Evolutionary conservation across 2,113 vertebrate species (phyloP).

Genomic region (Microcebus griseorufus): DNA sequence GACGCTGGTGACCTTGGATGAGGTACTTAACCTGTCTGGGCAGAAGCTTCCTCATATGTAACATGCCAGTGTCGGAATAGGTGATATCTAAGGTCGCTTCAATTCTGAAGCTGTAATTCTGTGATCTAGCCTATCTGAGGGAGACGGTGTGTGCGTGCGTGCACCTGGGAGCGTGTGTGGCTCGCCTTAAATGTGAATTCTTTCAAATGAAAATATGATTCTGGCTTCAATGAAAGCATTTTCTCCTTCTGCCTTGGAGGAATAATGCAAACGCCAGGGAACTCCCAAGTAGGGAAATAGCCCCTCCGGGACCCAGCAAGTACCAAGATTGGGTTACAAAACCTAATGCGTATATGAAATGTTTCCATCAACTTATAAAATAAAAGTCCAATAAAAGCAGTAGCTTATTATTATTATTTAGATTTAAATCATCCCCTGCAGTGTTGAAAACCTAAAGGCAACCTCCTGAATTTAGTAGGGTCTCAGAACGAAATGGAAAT

Average conservation of each 20-base stretch:
- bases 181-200: constrained; percentile 41
- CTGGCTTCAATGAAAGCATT: constrained; percentile 63
- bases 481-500: constrained; percentile 57
- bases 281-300: constrained; percentile 74
- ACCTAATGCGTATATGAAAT: constrained; percentile 74
- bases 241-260: constrained; percentile 56
- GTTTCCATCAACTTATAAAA: constrained; percentile 76
- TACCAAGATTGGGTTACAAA: constrained; percentile 69
- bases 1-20: constrained; percentile 58
- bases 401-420: constrained; percentile 79
- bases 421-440: constrained; percentile 73
- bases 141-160: not conserved
- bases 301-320: constrained; percentile 59
- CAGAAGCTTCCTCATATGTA: constrained; percentile 21
- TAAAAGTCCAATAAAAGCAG: constrained; percentile 74
- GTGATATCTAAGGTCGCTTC: constrained; percentile 6
- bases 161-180: not conserved
- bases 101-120: constrained; percentile 34
- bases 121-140: not conserved
- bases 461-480: constrained; percentile 41
- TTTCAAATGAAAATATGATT: constrained; percentile 61
- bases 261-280: constrained; percentile 67
- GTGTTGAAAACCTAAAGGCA: constrained; percentile 64
- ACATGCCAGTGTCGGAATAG: not conserved
- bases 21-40: constrained; percentile 58